Conservation (phyloP, 1,140 invertebrate genomes). For the Pogonus chalceus region DNA sequence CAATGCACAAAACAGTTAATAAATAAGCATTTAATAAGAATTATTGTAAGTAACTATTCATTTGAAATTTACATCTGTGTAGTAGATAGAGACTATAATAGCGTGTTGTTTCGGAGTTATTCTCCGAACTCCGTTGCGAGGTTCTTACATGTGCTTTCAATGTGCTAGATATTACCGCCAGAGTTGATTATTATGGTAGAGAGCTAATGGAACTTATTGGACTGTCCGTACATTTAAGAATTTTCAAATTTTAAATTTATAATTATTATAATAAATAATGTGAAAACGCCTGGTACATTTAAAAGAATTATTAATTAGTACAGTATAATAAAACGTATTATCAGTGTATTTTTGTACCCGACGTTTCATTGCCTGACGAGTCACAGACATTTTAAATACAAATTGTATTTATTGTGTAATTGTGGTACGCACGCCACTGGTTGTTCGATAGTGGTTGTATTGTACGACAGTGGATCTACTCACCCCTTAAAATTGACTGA, state of each 20-base stretch:
- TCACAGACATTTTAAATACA: too few relatives aligned
- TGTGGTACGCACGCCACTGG: slow-evolving; percentile 19
- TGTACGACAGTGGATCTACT: slow-evolving; percentile 19
- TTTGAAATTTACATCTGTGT: slow-evolving; percentile 18
- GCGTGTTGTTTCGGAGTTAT: slow-evolving; percentile 13
- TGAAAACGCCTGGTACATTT: slow-evolving; percentile 35
- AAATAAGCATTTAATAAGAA: slow-evolving; percentile 11
- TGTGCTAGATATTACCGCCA: slow-evolving; percentile 30
- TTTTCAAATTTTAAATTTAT: slow-evolving; percentile 36
- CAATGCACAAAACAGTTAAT: slow-evolving; percentile 30
- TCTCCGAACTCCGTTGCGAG: slow-evolving; percentile 12
- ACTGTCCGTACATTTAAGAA: slow-evolving; percentile 35
- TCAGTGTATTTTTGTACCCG: slow-evolving; percentile 37
- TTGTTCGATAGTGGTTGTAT: slow-evolving; percentile 15
- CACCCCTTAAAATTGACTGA: background rate
- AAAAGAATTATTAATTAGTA: slow-evolving; percentile 23
- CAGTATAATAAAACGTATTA: slow-evolving; percentile 23
- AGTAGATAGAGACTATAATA: slow-evolving; percentile 22
- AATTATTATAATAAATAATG: background rate
- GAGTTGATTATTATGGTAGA: slow-evolving; percentile 28
- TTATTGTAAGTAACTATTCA: slow-evolving; percentile 15
- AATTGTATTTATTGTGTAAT: slow-evolving; percentile 18
- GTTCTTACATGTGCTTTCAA: slow-evolving; percentile 34
- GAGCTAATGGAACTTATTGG: slow-evolving; percentile 26
- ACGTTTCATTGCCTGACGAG: slow-evolving; percentile 28